Evolutionary conservation across 2,797 vertebrate species (phyloP).

Genomic region (Eulemur mongoz): DNA sequence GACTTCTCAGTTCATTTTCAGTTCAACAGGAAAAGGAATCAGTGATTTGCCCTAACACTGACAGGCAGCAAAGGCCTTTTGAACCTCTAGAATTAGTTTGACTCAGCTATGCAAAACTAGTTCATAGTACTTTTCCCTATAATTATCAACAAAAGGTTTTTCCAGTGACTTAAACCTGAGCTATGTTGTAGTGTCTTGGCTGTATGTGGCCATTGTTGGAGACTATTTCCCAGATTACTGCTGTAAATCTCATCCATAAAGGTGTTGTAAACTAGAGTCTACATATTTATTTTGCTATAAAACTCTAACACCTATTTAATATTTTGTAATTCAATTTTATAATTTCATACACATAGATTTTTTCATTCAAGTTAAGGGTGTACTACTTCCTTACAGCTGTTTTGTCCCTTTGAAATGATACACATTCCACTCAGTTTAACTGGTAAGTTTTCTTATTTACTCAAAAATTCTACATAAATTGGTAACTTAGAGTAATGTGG

Average conservation of each 20-base stretch:
- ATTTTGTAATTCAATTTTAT: conserved; percentile 9
- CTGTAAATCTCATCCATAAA: background rate
- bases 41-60: background rate
- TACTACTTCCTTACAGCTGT: background rate
- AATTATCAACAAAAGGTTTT: background rate
- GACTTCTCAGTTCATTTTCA: background rate
- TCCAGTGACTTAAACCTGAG: background rate
- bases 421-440: background rate
- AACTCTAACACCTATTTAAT: background rate
- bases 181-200: background rate
- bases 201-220: background rate
- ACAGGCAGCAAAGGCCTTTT: conserved; percentile 43
- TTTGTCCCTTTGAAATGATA: conserved; percentile 31
- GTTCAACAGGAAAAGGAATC: background rate
- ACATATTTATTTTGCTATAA: background rate
- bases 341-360: background rate
- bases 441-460: background rate
- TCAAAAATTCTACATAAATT: background rate
- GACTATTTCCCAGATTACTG: background rate
- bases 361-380: conserved; percentile 6
- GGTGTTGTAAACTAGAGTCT: background rate
- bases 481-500: conserved; percentile 1
- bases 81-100: background rate
- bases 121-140: background rate
- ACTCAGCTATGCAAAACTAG: background rate